A percentile compares a stretch with the other conserved stretches of the same genome.
These are phyloP conservation scores for Dicentrarchus labrax DNA, from an alignment of 2,113 vertebrate species.

Conservation along the genomic window DNA sequence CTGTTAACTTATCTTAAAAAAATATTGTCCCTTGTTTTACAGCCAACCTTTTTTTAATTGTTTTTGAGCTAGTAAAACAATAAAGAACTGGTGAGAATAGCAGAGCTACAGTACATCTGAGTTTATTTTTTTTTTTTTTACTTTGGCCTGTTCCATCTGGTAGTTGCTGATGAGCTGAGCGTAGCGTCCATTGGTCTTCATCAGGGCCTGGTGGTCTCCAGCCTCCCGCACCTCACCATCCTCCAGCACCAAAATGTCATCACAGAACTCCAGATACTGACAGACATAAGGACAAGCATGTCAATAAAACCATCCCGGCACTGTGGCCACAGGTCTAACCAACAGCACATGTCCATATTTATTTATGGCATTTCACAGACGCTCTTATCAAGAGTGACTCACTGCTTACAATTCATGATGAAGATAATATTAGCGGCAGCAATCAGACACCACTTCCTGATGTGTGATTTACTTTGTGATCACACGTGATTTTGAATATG, in stretches of 20 bases:
- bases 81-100: neutral
- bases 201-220: constrained; percentile 84
- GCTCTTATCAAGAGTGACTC: neutral
- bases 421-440: neutral
- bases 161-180: constrained; percentile 86
- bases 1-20: neutral
- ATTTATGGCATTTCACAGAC: neutral
- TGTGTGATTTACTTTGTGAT: neutral
- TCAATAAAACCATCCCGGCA: constrained; percentile 9
- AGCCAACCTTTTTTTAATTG: neutral
- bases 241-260: constrained; percentile 87
- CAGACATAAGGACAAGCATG: constrained; percentile 2
- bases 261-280: constrained; percentile 90
- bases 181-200: constrained; percentile 81
- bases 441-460: neutral
- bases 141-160: constrained; percentile 80
- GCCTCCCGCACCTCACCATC: constrained; percentile 85
- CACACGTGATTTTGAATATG: neutral
- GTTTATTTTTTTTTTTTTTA: constrained; percentile 54
- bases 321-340: neutral
- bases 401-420: neutral
- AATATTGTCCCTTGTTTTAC: neutral
- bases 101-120: neutral
- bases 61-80: neutral
- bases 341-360: neutral